These are phyloP conservation scores for Iphiclides podalirius DNA, from an alignment of 2,888 invertebrate species.

Conservation along the genomic window DNA sequence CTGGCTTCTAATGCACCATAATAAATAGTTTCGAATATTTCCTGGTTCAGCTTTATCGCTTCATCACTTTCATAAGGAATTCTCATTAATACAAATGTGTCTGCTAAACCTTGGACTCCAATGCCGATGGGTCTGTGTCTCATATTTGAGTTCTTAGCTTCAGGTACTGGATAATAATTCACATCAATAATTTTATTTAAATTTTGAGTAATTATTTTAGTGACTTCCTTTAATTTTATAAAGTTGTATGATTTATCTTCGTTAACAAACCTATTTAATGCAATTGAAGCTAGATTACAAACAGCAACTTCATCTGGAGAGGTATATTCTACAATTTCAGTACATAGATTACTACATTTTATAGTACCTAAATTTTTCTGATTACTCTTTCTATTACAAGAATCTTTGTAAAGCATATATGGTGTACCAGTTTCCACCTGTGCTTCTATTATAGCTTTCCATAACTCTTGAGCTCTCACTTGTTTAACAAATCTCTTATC, in stretches of 20 bases:
- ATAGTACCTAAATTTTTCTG: constrained; percentile 99
- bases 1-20: constrained; percentile 98
- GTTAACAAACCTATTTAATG: constrained; percentile 95
- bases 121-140: constrained; percentile 93
- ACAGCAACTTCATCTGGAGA: constrained; percentile 96
- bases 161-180: constrained; percentile 96
- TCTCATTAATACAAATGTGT: constrained; percentile 96
- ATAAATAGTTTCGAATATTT: constrained; percentile 99
- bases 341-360: constrained; percentile 98
- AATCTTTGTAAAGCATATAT: constrained; percentile 97
- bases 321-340: constrained; percentile 98
- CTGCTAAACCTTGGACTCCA: constrained; percentile 98
- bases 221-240: constrained; percentile 89
- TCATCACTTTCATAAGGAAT: constrained; percentile 94
- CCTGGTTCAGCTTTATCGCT: constrained; percentile 92
- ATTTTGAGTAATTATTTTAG: constrained; percentile 93
- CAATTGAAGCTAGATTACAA: constrained; percentile 98
- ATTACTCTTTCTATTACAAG: constrained; percentile 97
- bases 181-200: constrained; percentile 98
- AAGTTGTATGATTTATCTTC: constrained; percentile 92
- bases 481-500: constrained; percentile 85
- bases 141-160: constrained; percentile 93
- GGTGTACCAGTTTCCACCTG: constrained; percentile 99
- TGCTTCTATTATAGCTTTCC: constrained; percentile 96
- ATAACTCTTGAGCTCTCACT: constrained; percentile 91